phyloP scores from a whole-genome alignment of 1,140 invertebrate genomes.

The Drosophila murphyi region DNA sequence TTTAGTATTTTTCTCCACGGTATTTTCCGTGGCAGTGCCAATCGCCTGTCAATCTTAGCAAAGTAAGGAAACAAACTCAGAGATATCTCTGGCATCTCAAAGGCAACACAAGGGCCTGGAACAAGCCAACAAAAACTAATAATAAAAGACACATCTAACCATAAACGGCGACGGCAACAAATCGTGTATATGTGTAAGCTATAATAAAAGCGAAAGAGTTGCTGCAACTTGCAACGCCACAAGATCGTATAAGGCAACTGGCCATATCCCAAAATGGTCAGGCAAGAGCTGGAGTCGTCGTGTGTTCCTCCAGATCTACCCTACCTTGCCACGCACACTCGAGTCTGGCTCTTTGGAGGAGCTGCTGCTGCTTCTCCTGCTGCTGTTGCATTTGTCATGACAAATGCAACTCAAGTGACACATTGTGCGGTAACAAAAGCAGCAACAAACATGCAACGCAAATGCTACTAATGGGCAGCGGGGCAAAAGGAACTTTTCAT shows the following conservation, averaged over 20 bases:
- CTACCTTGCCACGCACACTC: constrained; percentile 25
- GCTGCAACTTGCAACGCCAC: constrained; percentile 2
- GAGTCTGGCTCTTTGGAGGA: constrained; percentile 54
- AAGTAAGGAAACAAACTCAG: not conserved
- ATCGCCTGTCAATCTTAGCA: constrained; percentile 27
- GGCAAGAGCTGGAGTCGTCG: constrained; percentile 18
- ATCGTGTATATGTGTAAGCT: constrained; percentile 28
- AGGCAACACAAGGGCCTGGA: constrained; percentile 16
- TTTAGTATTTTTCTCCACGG: not conserved
- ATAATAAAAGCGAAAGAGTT: constrained; percentile 72
- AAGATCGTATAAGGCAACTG: constrained; percentile 68
- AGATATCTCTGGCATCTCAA: constrained; percentile 3
- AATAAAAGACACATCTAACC: constrained; percentile 50
- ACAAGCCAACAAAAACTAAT: not conserved
- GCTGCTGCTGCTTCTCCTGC: constrained; percentile 30
- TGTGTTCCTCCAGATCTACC: not conserved
- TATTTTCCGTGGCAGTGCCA: not conserved
- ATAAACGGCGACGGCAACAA: constrained; percentile 61
- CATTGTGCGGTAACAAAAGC: constrained; percentile 70
- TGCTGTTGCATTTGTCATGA: constrained; percentile 52
- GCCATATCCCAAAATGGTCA: constrained; percentile 73
- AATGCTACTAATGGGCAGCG: constrained; percentile 67
- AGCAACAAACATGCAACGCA: constrained; percentile 45
- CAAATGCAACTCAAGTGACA: constrained; percentile 82
- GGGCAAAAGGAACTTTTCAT: constrained; percentile 46